Conservation (phyloP, 2,797 vertebrate species). For the Enteromius afrohamiltoni region DNA sequence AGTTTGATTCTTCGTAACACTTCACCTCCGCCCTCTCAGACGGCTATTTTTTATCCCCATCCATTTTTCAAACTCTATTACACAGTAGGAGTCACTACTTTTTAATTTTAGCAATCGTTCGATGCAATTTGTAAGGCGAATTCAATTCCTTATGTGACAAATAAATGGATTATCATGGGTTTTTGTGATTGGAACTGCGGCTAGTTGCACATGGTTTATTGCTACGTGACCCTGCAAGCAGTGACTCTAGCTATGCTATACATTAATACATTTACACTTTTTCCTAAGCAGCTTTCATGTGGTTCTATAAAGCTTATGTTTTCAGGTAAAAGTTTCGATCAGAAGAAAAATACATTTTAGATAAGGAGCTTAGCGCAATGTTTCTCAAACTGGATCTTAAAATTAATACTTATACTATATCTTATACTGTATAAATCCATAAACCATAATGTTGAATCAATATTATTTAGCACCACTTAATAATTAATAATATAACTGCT, state of each 20-base stretch:
- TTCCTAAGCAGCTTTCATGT: neutral
- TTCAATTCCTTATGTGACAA: slow-evolving; percentile 19
- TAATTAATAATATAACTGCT: neutral
- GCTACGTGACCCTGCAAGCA: neutral
- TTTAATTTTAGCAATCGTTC: slow-evolving; percentile 17
- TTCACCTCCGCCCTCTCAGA: slow-evolving; percentile 24
- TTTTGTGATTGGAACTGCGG: slow-evolving; percentile 6
- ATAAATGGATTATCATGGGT: slow-evolving; percentile 19
- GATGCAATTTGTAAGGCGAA: neutral
- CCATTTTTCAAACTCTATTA: slow-evolving; percentile 35
- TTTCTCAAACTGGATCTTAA: neutral
- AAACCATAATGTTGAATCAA: neutral
- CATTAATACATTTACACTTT: neutral
- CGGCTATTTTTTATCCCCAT: slow-evolving; percentile 17
- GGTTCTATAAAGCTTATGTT: no score
- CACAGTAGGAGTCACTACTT: slow-evolving; percentile 18
- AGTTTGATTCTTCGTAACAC: slow-evolving; percentile 24
- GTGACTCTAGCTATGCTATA: neutral
- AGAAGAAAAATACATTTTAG: neutral
- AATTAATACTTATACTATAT: neutral
- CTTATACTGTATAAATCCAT: neutral
- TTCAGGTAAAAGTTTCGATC: neutral
- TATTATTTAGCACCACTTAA: neutral
- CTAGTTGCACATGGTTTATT: slow-evolving; percentile 27
- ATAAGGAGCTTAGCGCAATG: neutral